Evolutionary conservation across 92 coral and sea anemone genomes (phyloP).

Genomic region (Epizoanthus stellaris): DNA sequence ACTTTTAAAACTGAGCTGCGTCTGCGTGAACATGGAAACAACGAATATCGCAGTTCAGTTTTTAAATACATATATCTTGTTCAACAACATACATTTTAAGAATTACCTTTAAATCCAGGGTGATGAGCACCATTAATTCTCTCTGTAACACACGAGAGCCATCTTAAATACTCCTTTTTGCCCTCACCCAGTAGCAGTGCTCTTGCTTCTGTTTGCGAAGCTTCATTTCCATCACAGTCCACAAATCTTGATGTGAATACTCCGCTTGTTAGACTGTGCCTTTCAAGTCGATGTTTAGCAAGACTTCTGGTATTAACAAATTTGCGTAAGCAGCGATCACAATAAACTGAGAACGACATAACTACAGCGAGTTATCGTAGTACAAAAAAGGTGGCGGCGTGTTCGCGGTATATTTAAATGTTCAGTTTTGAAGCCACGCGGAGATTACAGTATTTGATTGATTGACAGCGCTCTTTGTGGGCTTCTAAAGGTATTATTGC

Average conservation of each 20-base stretch:
- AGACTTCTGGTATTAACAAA: background rate
- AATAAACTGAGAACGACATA: background rate
- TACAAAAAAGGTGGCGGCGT: too few relatives aligned
- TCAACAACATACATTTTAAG: too few relatives aligned
- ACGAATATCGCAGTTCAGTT: too few relatives aligned
- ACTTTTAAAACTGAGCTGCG: too few relatives aligned
- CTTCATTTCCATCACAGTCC: background rate
- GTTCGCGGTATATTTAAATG: too few relatives aligned
- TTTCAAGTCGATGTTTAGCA: background rate
- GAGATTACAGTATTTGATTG: too few relatives aligned
- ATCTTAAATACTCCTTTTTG: background rate
- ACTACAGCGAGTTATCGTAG: too few relatives aligned
- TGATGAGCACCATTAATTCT: conserved; percentile 5
- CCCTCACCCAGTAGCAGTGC: background rate
- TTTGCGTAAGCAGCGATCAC: conserved; percentile 4
- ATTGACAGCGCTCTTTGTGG: too few relatives aligned
- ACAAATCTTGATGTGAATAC: background rate
- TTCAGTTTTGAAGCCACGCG: too few relatives aligned
- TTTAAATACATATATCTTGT: too few relatives aligned
- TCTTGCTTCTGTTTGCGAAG: background rate
- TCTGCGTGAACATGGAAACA: too few relatives aligned
- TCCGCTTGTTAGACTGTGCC: background rate
- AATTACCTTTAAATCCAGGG: conserved; percentile 1
- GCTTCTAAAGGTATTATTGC: too few relatives aligned
- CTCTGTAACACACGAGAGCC: background rate